Evolutionary conservation across 30 jellyfish, hydroid and myxozoan species (phyloP).

Genomic region (Hydra vulgaris): DNA sequence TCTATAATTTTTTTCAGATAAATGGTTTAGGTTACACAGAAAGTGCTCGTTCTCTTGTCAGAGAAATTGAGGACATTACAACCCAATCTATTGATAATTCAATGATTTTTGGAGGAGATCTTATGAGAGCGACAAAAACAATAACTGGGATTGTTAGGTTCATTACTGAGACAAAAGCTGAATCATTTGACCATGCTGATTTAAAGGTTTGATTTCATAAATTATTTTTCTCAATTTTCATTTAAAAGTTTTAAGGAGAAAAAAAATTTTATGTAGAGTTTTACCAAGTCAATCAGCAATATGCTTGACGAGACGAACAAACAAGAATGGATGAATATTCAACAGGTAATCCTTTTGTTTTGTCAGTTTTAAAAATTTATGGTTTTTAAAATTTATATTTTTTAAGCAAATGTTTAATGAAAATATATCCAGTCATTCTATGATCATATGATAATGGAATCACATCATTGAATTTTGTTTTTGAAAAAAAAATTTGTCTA

Average conservation of each 20-base stretch:
- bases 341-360: slow-evolving; percentile 59
- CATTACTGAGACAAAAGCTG: slow-evolving; percentile 33
- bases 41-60: slow-evolving; percentile 46
- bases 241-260: too few relatives aligned
- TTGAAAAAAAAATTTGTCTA: too few relatives aligned
- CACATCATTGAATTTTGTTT: too few relatives aligned
- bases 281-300: slow-evolving; percentile 69
- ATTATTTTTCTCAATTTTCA: neutral
- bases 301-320: slow-evolving; percentile 78
- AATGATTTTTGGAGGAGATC: slow-evolving; percentile 87
- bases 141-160: slow-evolving; percentile 40
- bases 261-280: slow-evolving; percentile 36
- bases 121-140: slow-evolving; percentile 39
- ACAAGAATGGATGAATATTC: slow-evolving; percentile 76
- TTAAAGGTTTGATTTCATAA: slow-evolving; percentile 34
- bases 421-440: too few relatives aligned
- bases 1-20: slow-evolving; percentile 17
- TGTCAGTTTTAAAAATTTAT: too few relatives aligned
- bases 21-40: slow-evolving; percentile 63
- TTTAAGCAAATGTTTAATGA: too few relatives aligned
- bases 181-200: slow-evolving; percentile 51
- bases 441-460: too few relatives aligned
- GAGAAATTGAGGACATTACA: slow-evolving; percentile 66
- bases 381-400: too few relatives aligned
- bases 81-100: slow-evolving; percentile 89